Evolutionary conservation across 2,113 vertebrate genomes (phyloP), one percentile per base, ranked within the genome.

Genomic region (Sinocyclocheilus anophthalmus): DNA sequence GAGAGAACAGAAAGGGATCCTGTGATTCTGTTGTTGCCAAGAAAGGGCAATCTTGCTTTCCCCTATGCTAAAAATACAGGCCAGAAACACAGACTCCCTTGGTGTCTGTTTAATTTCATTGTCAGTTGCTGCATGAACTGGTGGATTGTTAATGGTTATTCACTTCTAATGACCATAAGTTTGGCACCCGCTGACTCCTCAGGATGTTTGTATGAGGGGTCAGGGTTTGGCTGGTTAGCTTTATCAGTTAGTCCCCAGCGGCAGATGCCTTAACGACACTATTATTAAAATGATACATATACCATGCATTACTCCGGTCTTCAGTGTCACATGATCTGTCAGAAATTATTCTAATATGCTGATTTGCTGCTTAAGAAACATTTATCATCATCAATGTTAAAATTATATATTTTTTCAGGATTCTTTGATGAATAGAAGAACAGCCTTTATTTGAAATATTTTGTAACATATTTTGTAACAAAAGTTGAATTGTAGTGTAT

Each of bases 41-140:
- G 53, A 37, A 85, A 53, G 37, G 70, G 53, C 75, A 87, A 78
- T 85, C 79, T 73, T 61, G 39, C 18, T 45, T 57, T 86, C 2
- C 53, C 63, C 50, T 26, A 1, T n/a, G 53, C 80, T 86, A 86
- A 86, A 88, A 86, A 82, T 85, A 81, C 10, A 55, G 7, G 22
- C 59, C 59, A 81, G 30, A 50, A 59, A 42, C 70, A 65, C 57
- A 81, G 30, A 39, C 33, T 70, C 59, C 77, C 59, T 61, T 13
- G 57, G 72, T 12, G 78, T 69, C 76, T 84, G 81, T 57, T 63
- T 81, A 45, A 83, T 88, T 63, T 91, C 83, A 82, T 8, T 57
- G 20, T 53, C 70, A 87, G 67, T 45, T 6, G 42, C 79, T 76
- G 55, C 83, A 24, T 24, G 37, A 11, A 70, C 33, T 73, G 9